A percentile compares a stretch with the other conserved stretches of the same genome.
Conservation (phyloP, 2,797 vertebrate species). For the Anas acuta region DNA sequence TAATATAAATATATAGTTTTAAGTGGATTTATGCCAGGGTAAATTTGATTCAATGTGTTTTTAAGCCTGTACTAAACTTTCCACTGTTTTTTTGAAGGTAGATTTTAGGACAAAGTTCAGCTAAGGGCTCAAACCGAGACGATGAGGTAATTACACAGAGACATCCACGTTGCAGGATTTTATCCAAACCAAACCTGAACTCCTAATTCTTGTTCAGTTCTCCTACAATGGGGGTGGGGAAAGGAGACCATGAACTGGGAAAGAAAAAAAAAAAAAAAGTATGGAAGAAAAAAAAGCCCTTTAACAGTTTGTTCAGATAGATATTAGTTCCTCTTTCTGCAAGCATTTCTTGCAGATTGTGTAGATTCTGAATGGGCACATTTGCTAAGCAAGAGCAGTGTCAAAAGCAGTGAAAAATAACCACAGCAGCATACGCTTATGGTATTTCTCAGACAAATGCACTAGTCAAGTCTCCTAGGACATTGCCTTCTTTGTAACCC, state of each 20-base stretch:
- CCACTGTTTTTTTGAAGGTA: neutral
- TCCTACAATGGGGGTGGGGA: neutral
- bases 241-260: neutral
- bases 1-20: neutral
- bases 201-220: neutral
- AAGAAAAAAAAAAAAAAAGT: too few relatives aligned
- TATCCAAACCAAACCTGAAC: constrained; percentile 58
- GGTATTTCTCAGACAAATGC: constrained; percentile 13
- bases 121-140: constrained; percentile 40
- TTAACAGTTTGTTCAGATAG: neutral
- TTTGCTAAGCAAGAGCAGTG: neutral
- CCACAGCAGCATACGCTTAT: neutral
- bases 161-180: constrained; percentile 42
- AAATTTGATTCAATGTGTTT: neutral
- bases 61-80: neutral
- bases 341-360: neutral
- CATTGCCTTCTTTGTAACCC: neutral
- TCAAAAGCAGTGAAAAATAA: constrained; percentile 25
- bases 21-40: neutral
- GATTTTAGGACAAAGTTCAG: constrained; percentile 47
- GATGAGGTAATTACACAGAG: constrained; percentile 56
- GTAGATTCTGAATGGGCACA: neutral
- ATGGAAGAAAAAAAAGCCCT: neutral
- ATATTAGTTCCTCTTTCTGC: constrained; percentile 2
- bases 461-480: neutral